Base-by-base conservation (phyloP, 2,888 invertebrate species). In the Drosophila borealis region DNA sequence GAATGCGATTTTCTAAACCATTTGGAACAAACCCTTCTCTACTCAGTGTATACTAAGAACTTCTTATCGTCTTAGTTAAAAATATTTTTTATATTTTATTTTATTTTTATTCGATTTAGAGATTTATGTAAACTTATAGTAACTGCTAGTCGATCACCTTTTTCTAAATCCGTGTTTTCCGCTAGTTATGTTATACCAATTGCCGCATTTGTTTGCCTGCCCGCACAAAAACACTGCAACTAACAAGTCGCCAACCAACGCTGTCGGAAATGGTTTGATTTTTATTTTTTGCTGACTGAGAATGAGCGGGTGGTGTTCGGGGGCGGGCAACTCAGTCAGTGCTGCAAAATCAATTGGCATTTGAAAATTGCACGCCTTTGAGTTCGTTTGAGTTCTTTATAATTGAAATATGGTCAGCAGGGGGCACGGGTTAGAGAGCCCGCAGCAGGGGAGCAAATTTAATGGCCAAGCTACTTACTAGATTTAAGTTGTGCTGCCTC, bases 281-380 rank as follows among this genome's bases (percentile, higher is more conserved):
- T 29, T 29, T 73, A 59, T 65, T 78, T 56, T 69, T 56, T 77
- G 10, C 71, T 1, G 29, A 53, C 63, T 48, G 65, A 61, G 54
- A 55, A 50, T 8, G 39, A 42, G 55, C 44, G 21, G 17, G 4
- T 21, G n/a, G 25, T n/a, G 34, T 48, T 17, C 10, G 42, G 5
- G 34, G 14, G 9, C 5, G 14, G 8, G 10, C 8, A 1, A 9
- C 9, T 8, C 44, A 48, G 63, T 39, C 50, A 29, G 49, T 48
- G 57, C 69, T 48, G 65, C 75, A 76, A 85, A 87, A 87, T 85
- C 84, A 87, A 84, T 84, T 84, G 88, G 88, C 82, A 87, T 87
- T 87, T 88, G 64, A 65, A 84, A 84, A 84, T 84, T 87, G 83
- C 78, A 66, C 78, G 87, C 85, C 83, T 84, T 84, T 83, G 83